phyloP scores from a whole-genome alignment of 2,888 invertebrate genomes.

The Drosophila hamatofila region DNA sequence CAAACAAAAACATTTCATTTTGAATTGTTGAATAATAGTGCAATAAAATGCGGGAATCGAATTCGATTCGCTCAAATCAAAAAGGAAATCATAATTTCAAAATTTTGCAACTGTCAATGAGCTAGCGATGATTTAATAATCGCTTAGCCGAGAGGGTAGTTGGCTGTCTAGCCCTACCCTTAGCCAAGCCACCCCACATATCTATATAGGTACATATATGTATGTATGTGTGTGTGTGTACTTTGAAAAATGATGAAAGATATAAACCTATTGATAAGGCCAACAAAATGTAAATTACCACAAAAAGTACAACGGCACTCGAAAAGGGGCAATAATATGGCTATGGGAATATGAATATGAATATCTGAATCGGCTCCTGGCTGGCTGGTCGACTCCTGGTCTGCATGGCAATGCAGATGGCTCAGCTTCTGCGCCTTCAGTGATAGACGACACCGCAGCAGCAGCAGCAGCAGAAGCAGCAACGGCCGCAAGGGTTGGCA shows the following conservation, averaged over 20 bases:
- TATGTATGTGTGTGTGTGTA: neutral
- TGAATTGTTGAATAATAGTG: neutral
- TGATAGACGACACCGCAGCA: slow-evolving; percentile 38
- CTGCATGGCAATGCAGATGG: slow-evolving; percentile 35
- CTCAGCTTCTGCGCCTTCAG: neutral
- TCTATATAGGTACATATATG: neutral
- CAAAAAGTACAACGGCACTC: slow-evolving; percentile 62
- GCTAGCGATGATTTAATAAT: slow-evolving; percentile 40
- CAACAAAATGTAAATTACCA: slow-evolving; percentile 73
- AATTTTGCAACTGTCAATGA: slow-evolving; percentile 42
- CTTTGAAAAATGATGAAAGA: slow-evolving; percentile 37
- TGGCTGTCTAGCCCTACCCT: slow-evolving; percentile 34
- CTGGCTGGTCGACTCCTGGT: slow-evolving; percentile 6
- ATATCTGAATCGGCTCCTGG: slow-evolving; percentile 6
- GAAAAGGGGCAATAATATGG: slow-evolving; percentile 5
- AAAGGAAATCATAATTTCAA: slow-evolving; percentile 33
- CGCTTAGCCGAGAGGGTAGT: slow-evolving; percentile 44
- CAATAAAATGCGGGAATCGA: neutral
- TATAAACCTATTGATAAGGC: slow-evolving; percentile 55
- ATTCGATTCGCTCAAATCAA: slow-evolving; percentile 30
- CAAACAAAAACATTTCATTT: slow-evolving; percentile 3
- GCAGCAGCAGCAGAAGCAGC: too few relatives aligned
- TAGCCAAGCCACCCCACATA: slow-evolving; percentile 35
- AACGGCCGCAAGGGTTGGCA: slow-evolving; percentile 12
- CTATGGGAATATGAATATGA: slow-evolving; percentile 8